These are phyloP conservation scores for Macropus fuliginosus DNA, from an alignment of 2,797 vertebrate genomes.

Conservation along the genomic window DNA sequence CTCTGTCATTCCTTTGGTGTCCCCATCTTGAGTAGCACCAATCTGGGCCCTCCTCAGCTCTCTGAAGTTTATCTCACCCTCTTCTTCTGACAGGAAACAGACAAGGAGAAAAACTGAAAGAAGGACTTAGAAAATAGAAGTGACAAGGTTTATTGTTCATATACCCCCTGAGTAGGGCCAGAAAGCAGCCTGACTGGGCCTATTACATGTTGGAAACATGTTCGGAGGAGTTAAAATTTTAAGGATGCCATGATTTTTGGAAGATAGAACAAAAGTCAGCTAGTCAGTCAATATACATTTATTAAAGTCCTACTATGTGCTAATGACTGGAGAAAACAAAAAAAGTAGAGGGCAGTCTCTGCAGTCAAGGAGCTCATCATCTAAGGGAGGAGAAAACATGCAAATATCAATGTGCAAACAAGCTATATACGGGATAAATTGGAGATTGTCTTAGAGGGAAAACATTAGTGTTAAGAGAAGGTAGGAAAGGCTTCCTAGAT, in stretches of 20 bases:
- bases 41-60: slow-evolving; percentile 25
- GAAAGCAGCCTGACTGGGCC: background rate
- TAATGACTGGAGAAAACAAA: background rate
- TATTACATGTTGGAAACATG: background rate
- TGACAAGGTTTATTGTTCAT: background rate
- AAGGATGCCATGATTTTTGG: background rate
- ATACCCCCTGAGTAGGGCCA: background rate
- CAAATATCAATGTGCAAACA: background rate
- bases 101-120: background rate
- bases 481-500: background rate
- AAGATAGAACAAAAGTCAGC: background rate
- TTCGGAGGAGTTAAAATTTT: background rate
- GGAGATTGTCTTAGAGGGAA: background rate
- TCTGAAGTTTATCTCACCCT: background rate
- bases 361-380: background rate
- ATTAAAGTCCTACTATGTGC: background rate
- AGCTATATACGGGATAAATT: background rate
- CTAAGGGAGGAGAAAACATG: background rate
- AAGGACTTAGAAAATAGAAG: background rate
- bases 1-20: slow-evolving; percentile 43
- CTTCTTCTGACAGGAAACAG: slow-evolving; percentile 59
- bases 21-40: slow-evolving; percentile 20
- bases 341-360: background rate
- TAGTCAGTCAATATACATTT: background rate
- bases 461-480: background rate